These are phyloP conservation scores for Poecilia gillii DNA, from an alignment of 2,797 vertebrate genomes.

Conservation along the genomic window DNA sequence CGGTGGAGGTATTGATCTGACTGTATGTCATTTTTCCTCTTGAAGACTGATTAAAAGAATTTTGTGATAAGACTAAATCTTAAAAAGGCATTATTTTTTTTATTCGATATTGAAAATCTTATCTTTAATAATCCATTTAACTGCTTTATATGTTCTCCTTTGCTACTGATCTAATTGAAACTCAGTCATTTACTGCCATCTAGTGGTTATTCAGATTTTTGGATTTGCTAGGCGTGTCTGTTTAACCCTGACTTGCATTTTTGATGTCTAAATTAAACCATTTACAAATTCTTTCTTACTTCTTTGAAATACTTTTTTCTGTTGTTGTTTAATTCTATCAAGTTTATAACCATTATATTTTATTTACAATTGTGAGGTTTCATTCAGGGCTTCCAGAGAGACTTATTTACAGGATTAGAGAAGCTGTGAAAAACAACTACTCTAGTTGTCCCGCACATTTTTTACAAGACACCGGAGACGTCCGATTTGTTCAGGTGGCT, in stretches of 20 bases:
- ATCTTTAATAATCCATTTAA: slow-evolving; percentile 37
- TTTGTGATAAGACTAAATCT: slow-evolving; percentile 38
- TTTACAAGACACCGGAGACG: slow-evolving; percentile 46
- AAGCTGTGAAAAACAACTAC: slow-evolving; percentile 36
- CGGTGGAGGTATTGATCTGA: slow-evolving; percentile 66
- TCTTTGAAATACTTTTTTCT: neutral
- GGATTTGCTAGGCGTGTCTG: slow-evolving; percentile 47
- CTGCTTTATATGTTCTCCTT: slow-evolving; percentile 17
- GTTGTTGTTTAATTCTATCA: neutral
- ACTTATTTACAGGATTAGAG: slow-evolving; percentile 6
- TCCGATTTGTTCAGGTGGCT: slow-evolving; percentile 52
- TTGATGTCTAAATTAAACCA: neutral
- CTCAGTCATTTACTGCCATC: slow-evolving; percentile 72
- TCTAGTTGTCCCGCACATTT: slow-evolving; percentile 22
- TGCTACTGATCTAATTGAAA: slow-evolving; percentile 4
- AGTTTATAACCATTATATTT: neutral
- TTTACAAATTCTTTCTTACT: neutral
- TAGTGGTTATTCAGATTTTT: slow-evolving; percentile 47
- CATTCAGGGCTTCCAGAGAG: slow-evolving; percentile 5
- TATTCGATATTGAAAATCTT: slow-evolving; percentile 28
- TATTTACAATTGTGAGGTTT: neutral
- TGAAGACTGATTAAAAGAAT: slow-evolving; percentile 25
- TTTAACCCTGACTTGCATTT: slow-evolving; percentile 13
- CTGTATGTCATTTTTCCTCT: slow-evolving; percentile 59
- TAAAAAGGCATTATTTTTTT: slow-evolving; percentile 24